Base-by-base conservation (phyloP, 2,888 invertebrate genomes). In the Morpho achilles region DNA sequence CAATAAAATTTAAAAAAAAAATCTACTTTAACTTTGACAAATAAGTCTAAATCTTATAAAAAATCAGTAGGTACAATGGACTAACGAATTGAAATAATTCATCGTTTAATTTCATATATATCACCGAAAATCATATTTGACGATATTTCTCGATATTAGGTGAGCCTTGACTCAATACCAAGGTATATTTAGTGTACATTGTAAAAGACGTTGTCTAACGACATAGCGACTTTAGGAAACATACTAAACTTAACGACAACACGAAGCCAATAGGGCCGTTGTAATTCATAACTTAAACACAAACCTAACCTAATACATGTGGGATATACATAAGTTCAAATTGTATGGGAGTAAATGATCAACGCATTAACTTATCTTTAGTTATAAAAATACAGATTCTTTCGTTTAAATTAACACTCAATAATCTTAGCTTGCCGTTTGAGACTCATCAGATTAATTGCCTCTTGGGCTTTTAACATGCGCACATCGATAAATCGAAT, bases 341-440 rank as follows among this genome's bases (percentile, higher is more conserved):
- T 70, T 72, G 65, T 70, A 68, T 64, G 67, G 66, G 76, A 77
- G 74, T 75, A 77, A 81, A 72, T 70, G 74, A 76, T 77, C 48
- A 58, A 49, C 67, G 56, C 59, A 61, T 67, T 70, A 75, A 77
- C 77, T 83, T 85, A 85, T 74, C 76, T 60, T 84, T 81, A 84
- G 76, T 82, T 87, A 89, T 79, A 89, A 89, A 87, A 90, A 89
- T 89, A 89, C 88, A 84, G 85, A 81, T 85, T 80, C 81, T 80
- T 87, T 86, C 81, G 78, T 81, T 82, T 80, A 84, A 84, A 73
- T 71, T 76, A 83, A 87, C 81, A 81, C 80, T 86, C 81, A 82
- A 77, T 82, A 83, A 63, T 81, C 79, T 81, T 84, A 84, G 84
- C 84, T 84, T 84, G 87, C 82, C 85, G 73, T 78, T 77, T 82